Evolutionary conservation across 2,113 vertebrate species (phyloP).

Genomic region (Amia ocellicauda): DNA sequence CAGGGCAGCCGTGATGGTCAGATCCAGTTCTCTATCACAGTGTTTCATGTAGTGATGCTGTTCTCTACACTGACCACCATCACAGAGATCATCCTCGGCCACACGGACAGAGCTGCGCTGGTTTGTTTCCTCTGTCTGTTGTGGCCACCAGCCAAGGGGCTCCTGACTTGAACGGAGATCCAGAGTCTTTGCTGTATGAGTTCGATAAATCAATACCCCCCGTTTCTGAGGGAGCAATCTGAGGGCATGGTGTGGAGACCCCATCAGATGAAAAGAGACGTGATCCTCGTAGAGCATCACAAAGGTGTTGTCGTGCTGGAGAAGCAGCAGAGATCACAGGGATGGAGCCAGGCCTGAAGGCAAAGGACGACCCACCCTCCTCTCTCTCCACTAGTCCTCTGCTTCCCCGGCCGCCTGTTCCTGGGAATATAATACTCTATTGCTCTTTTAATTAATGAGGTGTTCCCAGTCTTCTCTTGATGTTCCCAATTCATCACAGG

Average conservation of each 20-base stretch:
- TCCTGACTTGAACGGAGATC: background rate
- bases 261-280: background rate
- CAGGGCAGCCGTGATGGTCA: too few species aligned
- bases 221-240: background rate
- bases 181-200: background rate
- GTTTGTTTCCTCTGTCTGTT: too few species aligned
- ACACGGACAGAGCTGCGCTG: too few species aligned
- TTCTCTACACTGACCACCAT: too few species aligned
- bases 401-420: slow-evolving; percentile 11
- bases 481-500: slow-evolving; percentile 24
- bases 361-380: slow-evolving; percentile 13
- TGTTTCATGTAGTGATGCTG: too few species aligned
- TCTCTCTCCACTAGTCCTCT: background rate
- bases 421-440: slow-evolving; percentile 20
- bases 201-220: background rate
- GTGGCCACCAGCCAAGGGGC: too few species aligned
- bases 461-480: slow-evolving; percentile 20
- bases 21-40: too few species aligned
- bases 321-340: slow-evolving; percentile 4
- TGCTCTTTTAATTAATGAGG: slow-evolving; percentile 24
- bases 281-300: background rate
- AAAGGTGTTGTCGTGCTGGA: too few species aligned
- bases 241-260: background rate
- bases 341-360: background rate
- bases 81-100: too few species aligned